A percentile compares a stretch with the other conserved stretches of the same genome.
Conservation (phyloP, 2,797 vertebrate genomes). For the Lophius americanus region DNA sequence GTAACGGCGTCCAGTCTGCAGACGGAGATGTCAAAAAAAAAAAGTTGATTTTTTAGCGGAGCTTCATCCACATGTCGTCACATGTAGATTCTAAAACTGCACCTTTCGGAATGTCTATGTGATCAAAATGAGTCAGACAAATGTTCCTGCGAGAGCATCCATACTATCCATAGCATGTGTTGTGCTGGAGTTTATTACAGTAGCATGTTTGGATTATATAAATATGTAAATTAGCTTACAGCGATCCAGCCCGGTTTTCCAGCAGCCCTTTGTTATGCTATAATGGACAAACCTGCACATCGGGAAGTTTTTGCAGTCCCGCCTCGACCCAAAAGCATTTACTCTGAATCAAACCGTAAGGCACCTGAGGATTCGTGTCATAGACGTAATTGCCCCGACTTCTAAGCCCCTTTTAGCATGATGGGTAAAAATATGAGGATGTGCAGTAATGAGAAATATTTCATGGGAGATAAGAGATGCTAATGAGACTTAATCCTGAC, state of each 20-base stretch:
- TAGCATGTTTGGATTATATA: slow-evolving; percentile 40
- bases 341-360: slow-evolving; percentile 78
- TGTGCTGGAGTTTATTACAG: slow-evolving; percentile 71
- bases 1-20: slow-evolving; percentile 61
- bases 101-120: slow-evolving; percentile 7
- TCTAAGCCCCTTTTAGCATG: slow-evolving; percentile 63
- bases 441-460: slow-evolving; percentile 1
- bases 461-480: slow-evolving; percentile 12
- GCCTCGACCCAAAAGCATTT: slow-evolving; percentile 56
- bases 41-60: slow-evolving; percentile 25
- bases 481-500: slow-evolving; percentile 4
- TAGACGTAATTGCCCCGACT: slow-evolving; percentile 75
- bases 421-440: slow-evolving; percentile 31
- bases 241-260: slow-evolving; percentile 56
- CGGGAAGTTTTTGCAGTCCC: slow-evolving; percentile 49
- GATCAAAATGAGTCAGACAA: slow-evolving; percentile 20
- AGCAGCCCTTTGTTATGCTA: slow-evolving; percentile 76
- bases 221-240: slow-evolving; percentile 44
- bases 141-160: slow-evolving; percentile 31
- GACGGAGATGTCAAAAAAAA: slow-evolving; percentile 32
- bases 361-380: slow-evolving; percentile 83
- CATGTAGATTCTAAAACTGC: neutral
- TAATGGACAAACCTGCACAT: slow-evolving; percentile 59
- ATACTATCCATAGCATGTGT: slow-evolving; percentile 31
- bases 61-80: neutral